These are phyloP conservation scores for Syngnathus floridae DNA, from an alignment of 2,113 vertebrate genomes.

Conservation along the genomic window DNA sequence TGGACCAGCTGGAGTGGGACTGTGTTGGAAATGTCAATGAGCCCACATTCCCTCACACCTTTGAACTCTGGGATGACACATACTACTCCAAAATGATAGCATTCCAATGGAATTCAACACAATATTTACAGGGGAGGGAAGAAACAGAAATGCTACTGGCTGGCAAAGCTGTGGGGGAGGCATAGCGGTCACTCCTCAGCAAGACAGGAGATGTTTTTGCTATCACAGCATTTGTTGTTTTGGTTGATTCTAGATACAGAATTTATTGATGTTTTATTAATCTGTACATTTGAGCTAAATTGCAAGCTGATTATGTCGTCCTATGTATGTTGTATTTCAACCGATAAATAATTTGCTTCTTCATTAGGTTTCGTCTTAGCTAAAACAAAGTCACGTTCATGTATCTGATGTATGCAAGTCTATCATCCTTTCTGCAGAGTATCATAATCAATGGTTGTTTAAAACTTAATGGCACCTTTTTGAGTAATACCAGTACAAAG, in stretches of 20 bases:
- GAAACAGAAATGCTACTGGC: slow-evolving; percentile 15
- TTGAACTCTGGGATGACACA: slow-evolving; percentile 37
- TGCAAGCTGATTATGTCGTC: not conserved
- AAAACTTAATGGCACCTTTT: slow-evolving; percentile 11
- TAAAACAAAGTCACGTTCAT: slow-evolving; percentile 18
- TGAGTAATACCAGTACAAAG: not conserved
- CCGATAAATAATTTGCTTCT: not conserved
- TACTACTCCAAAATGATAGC: slow-evolving; percentile 39
- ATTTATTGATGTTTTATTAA: not conserved
- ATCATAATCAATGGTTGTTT: slow-evolving; percentile 33
- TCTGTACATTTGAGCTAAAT: not conserved
- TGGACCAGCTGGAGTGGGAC: slow-evolving; percentile 59
- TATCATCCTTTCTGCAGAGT: slow-evolving; percentile 17
- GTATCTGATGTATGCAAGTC: not conserved
- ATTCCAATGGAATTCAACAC: slow-evolving; percentile 50
- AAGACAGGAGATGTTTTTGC: slow-evolving; percentile 22
- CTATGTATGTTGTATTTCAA: not conserved
- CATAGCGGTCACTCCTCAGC: slow-evolving; percentile 57
- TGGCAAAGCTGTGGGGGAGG: slow-evolving; percentile 15
- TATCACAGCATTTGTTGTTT: not conserved
- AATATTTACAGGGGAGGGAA: slow-evolving; percentile 15
- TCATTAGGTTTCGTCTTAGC: slow-evolving; percentile 28
- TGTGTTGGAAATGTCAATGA: slow-evolving; percentile 28
- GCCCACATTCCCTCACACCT: slow-evolving; percentile 39
- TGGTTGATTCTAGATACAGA: not conserved